Evolutionary conservation across 1,140 invertebrate species (phyloP).

Genomic region (Neelides sp.): DNA sequence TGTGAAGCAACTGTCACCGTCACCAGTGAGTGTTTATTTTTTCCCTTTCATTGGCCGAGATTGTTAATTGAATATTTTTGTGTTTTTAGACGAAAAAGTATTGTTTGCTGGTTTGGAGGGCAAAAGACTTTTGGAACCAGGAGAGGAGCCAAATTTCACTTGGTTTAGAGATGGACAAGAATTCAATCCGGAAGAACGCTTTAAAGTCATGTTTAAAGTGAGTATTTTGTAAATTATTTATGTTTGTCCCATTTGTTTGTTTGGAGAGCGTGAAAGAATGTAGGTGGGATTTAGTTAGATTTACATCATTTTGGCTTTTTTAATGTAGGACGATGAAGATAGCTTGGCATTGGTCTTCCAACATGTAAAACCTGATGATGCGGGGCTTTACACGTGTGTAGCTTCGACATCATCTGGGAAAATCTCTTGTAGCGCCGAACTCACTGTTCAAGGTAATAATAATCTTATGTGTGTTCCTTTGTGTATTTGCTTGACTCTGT

Average conservation of each 20-base stretch:
- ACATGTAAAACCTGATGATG: slow-evolving; percentile 83
- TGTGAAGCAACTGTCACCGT: slow-evolving; percentile 66
- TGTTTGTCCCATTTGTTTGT: neutral
- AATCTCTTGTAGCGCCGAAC: slow-evolving; percentile 83
- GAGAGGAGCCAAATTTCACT: slow-evolving; percentile 63
- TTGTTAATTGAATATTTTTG: slow-evolving; percentile 1
- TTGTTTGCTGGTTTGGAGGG: slow-evolving; percentile 57
- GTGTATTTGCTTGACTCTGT: no score
- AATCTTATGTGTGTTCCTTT: slow-evolving; percentile 4
- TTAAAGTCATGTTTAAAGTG: slow-evolving; percentile 72
- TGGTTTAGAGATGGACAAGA: slow-evolving; percentile 83
- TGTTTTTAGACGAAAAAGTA: slow-evolving; percentile 55
- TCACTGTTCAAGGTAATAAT: slow-evolving; percentile 66
- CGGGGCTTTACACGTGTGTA: slow-evolving; percentile 86
- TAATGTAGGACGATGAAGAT: slow-evolving; percentile 66
- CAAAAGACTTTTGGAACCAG: slow-evolving; percentile 52
- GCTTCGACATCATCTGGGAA: slow-evolving; percentile 81
- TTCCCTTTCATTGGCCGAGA: neutral
- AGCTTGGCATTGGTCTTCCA: slow-evolving; percentile 82
- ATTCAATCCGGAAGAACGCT: slow-evolving; percentile 82
- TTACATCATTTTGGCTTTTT: neutral
- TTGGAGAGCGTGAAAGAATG: neutral
- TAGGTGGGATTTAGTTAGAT: neutral
- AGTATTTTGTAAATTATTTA: no score
- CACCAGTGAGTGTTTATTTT: slow-evolving; percentile 44